Percentiles rank a stretch among this genome's conserved stretches.
phyloP scores from a whole-genome alignment of 2,797 vertebrate species.

The Myotis pilosus region DNA sequence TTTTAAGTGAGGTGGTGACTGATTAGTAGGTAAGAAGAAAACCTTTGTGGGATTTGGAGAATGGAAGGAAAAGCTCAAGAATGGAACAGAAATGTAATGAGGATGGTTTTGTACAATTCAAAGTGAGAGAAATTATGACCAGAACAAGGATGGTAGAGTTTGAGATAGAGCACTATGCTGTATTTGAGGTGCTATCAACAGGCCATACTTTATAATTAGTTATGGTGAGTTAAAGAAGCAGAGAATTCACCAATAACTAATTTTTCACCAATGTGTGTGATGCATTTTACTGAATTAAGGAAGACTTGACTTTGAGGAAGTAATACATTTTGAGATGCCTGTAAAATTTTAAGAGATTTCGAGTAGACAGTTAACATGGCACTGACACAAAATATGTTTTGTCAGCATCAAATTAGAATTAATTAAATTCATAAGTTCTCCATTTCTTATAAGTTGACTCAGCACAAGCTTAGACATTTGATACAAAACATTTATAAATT shows the following conservation, averaged over 20 bases:
- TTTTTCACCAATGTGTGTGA: not conserved
- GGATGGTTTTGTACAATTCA: not conserved
- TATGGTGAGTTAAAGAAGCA: not conserved
- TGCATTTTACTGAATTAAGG: not conserved
- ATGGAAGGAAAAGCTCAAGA: not conserved
- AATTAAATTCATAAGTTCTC: not conserved
- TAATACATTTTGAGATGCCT: not conserved
- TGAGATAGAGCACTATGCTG: not conserved
- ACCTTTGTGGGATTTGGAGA: not conserved
- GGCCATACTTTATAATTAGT: not conserved
- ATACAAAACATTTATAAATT: not conserved
- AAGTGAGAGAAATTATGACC: not conserved
- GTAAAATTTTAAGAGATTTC: not conserved
- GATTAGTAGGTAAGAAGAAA: not conserved
- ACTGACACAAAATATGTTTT: not conserved
- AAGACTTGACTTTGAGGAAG: not conserved
- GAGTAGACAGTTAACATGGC: not conserved
- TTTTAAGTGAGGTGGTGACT: not conserved
- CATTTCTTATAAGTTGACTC: not conserved
- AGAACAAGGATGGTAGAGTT: not conserved
- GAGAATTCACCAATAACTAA: not conserved
- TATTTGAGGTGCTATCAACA: not conserved
- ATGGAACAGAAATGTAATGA: not conserved
- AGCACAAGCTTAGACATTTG: not conserved
- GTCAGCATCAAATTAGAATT: not conserved